phyloP scores from a whole-genome alignment of 2,113 vertebrate species.

The Amia ocellicauda region DNA sequence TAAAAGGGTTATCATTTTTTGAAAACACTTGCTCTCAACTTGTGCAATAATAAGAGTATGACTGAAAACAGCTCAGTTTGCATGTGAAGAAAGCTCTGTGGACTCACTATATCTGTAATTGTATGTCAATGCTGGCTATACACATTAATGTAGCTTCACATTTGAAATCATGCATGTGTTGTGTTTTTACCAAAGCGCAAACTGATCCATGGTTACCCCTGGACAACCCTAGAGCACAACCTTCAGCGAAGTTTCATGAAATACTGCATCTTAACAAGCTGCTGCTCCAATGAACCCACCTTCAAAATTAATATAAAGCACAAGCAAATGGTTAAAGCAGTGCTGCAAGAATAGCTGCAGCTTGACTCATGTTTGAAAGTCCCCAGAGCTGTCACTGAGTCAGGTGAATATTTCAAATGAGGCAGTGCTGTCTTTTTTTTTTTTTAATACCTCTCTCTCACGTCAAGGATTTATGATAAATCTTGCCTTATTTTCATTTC shows the following conservation, averaged over 20 bases:
- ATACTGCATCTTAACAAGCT: background rate
- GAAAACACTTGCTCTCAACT: too few relatives aligned
- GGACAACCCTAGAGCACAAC: too few relatives aligned
- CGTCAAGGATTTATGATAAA: background rate
- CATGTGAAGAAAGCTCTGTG: too few relatives aligned
- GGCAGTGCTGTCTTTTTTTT: background rate
- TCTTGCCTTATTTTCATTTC: background rate
- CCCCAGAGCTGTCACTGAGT: constrained; percentile 5
- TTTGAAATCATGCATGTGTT: too few relatives aligned
- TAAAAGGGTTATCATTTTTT: too few relatives aligned
- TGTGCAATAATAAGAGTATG: too few relatives aligned
- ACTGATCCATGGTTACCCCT: too few relatives aligned
- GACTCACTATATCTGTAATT: too few relatives aligned
- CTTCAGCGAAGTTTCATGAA: background rate
- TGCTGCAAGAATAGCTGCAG: background rate
- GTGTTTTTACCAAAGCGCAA: too few relatives aligned
- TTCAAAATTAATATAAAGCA: background rate
- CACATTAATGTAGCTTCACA: too few relatives aligned
- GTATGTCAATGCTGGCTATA: too few relatives aligned
- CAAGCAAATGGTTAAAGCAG: constrained; percentile 14
- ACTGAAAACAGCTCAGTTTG: too few relatives aligned
- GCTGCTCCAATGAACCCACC: constrained; percentile 9
- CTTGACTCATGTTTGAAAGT: constrained; percentile 19
- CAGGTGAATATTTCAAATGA: background rate
- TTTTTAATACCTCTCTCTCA: background rate